phyloP scores from a whole-genome alignment of 2,113 vertebrate genomes.

The Podarcis raffonei region DNA sequence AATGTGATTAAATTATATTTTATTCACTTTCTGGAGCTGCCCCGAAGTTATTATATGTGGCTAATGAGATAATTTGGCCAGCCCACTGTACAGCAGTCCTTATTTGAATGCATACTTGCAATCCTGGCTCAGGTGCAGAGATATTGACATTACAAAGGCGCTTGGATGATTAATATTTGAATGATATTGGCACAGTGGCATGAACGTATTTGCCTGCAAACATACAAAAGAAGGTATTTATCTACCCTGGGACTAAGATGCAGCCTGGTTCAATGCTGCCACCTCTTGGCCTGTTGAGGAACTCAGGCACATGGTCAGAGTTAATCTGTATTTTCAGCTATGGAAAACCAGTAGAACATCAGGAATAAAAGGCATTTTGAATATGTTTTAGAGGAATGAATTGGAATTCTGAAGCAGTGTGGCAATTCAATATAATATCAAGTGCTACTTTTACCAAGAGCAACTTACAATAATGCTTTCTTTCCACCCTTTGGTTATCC shows the following conservation, averaged over 20 bases:
- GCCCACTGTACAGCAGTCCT: neutral
- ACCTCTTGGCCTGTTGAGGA: fast-evolving
- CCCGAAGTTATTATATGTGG: fast-evolving
- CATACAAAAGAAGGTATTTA: neutral
- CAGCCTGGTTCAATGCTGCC: fast-evolving
- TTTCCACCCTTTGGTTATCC: neutral
- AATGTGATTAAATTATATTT: neutral
- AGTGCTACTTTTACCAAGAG: neutral
- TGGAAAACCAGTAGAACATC: neutral
- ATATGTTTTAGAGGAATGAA: neutral
- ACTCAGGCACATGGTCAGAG: neutral
- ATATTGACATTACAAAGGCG: fast-evolving
- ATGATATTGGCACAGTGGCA: neutral
- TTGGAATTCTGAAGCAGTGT: neutral
- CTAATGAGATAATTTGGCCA: neutral
- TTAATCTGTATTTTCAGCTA: neutral
- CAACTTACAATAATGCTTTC: neutral
- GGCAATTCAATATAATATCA: neutral
- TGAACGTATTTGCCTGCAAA: too few relatives aligned
- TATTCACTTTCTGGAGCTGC: neutral
- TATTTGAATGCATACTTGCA: neutral
- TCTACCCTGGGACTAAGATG: neutral
- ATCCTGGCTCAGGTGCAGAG: fast-evolving
- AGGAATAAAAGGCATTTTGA: neutral
- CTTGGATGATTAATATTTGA: neutral